Percentiles rank a stretch among this genome's conserved stretches.
phyloP scores from a whole-genome alignment of 2,113 vertebrate genomes.

The Macrotus californicus region DNA sequence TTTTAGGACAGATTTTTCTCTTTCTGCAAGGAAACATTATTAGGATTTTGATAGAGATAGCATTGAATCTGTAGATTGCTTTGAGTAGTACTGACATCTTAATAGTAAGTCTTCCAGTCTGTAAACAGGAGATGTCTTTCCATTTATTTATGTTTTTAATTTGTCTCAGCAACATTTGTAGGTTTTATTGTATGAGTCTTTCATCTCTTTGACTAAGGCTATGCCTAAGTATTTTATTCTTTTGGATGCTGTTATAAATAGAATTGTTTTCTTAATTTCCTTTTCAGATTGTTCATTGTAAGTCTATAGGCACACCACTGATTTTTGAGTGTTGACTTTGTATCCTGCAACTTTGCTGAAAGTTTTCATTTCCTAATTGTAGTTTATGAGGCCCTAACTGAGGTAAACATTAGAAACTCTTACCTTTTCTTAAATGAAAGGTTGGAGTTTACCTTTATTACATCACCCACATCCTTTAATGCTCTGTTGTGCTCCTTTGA shows the following conservation, averaged over 20 bases:
- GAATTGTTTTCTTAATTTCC: neutral
- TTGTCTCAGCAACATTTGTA: neutral
- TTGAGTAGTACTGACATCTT: neutral
- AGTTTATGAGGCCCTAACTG: neutral
- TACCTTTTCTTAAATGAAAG: neutral
- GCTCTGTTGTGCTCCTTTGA: neutral
- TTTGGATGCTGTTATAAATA: neutral
- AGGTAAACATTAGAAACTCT: neutral
- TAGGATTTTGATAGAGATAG: neutral
- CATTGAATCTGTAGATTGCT: neutral
- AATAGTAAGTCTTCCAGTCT: neutral
- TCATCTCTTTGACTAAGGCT: neutral
- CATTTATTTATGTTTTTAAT: neutral
- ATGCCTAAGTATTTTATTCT: constrained; percentile 14
- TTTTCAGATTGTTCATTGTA: neutral
- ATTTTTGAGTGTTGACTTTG: neutral
- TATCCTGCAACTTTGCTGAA: neutral
- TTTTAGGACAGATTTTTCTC: constrained; percentile 15
- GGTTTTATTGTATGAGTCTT: neutral
- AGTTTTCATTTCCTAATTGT: neutral
- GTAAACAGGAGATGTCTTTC: neutral
- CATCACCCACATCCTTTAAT: neutral
- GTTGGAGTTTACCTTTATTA: neutral
- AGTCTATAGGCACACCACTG: neutral
- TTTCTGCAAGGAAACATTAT: neutral